These are phyloP conservation scores for Apotomis turbidana DNA, from an alignment of 2,888 invertebrate species.

Conservation along the genomic window DNA sequence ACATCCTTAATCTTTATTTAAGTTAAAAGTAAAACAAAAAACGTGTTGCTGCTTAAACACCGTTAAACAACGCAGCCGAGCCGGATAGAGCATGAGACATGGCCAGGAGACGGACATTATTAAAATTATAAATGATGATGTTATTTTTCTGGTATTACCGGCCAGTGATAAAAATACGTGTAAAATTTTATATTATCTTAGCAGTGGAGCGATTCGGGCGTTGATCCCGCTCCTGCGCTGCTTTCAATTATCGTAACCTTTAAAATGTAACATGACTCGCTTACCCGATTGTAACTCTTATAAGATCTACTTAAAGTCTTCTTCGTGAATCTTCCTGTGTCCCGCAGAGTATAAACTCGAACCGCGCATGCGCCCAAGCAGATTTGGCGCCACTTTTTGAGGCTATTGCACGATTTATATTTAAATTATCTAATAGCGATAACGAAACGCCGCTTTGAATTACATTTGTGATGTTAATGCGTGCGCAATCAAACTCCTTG, in stretches of 20 bases:
- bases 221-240: conserved; percentile 58
- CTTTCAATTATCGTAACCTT: conserved; percentile 47
- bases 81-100: conserved; percentile 32
- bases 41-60: conserved; percentile 26
- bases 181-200: conserved; percentile 69
- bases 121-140: conserved; percentile 39
- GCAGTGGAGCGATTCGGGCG: conserved; percentile 59
- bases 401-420: conserved; percentile 36
- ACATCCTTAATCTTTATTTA: conserved; percentile 5
- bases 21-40: conserved; percentile 25
- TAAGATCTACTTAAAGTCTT: not conserved
- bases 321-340: not conserved
- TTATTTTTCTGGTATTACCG: conserved; percentile 53
- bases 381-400: conserved; percentile 41
- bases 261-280: conserved; percentile 16
- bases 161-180: conserved; percentile 68
- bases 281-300: conserved; percentile 10
- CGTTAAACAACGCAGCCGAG: conserved; percentile 25
- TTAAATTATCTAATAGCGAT: conserved; percentile 36
- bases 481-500: conserved; percentile 22
- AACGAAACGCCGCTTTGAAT: conserved; percentile 41
- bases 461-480: conserved; percentile 35
- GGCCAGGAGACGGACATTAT: conserved; percentile 31
- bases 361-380: conserved; percentile 32
- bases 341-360: conserved; percentile 19